Evolutionary conservation across 2,797 vertebrate genomes (phyloP).

Genomic region (Sebastes cheni): DNA sequence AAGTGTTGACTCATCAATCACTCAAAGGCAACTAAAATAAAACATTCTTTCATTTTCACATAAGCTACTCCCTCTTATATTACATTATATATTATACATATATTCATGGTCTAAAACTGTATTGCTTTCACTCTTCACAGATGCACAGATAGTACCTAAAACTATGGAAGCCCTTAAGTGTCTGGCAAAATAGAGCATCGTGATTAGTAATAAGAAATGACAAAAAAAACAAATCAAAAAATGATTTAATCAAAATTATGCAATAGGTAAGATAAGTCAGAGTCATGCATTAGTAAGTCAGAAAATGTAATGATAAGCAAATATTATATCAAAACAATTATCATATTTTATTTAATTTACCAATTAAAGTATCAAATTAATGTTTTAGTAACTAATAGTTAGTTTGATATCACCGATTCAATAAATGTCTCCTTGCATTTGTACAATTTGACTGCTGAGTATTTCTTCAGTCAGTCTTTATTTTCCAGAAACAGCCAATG

Average conservation of each 20-base stretch:
- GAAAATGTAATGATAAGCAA: neutral
- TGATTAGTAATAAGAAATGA: neutral
- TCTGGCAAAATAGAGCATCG: neutral
- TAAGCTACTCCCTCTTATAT: neutral
- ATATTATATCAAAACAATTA: neutral
- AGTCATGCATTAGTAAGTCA: neutral
- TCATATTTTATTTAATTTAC: neutral
- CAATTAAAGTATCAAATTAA: neutral
- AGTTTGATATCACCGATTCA: neutral
- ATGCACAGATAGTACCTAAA: neutral
- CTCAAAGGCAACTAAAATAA: neutral
- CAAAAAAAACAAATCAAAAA: no score
- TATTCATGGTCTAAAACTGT: neutral
- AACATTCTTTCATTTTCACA: neutral
- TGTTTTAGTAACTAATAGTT: neutral
- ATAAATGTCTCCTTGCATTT: neutral
- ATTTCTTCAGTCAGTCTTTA: neutral
- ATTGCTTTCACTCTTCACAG: neutral
- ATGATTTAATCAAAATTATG: neutral
- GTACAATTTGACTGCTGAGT: neutral
- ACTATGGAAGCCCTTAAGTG: neutral
- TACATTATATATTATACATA: neutral
- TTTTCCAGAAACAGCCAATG: neutral
- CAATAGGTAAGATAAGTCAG: neutral
- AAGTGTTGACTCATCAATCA: neutral